Conservation (phyloP, 2,797 vertebrate species). For the Tinamus major region DNA sequence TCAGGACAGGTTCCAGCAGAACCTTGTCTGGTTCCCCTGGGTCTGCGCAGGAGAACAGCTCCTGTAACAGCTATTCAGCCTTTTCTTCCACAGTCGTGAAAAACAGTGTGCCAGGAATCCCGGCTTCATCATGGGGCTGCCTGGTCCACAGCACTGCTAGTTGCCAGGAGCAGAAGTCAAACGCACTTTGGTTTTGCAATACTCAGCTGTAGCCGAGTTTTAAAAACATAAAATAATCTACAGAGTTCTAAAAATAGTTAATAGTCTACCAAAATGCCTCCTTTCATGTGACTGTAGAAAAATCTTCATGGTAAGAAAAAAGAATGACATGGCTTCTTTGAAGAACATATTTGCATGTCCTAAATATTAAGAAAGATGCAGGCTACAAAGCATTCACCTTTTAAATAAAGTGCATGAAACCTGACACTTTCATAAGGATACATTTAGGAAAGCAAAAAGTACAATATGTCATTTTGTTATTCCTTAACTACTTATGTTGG, state of each 20-base stretch:
- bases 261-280: not conserved
- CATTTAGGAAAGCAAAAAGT: not conserved
- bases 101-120: not conserved
- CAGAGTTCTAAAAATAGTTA: not conserved
- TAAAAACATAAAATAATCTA: not conserved
- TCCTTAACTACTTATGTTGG: not conserved
- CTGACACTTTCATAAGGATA: not conserved
- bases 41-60: not conserved
- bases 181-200: not conserved
- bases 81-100: not conserved
- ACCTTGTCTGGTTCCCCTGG: not conserved
- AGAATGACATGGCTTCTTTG: not conserved
- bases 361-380: not conserved
- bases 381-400: not conserved
- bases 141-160: not conserved
- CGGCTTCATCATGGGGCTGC: not conserved
- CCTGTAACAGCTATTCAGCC: not conserved
- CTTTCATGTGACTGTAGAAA: conserved; percentile 10
- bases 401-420: not conserved
- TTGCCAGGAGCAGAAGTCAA: not conserved
- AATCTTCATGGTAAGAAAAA: not conserved
- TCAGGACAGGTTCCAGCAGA: not conserved
- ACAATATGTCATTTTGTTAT: not conserved
- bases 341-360: not conserved
- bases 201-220: not conserved